phyloP scores from a whole-genome alignment of 2,888 invertebrate species.

The Napeogenes sylphis region DNA sequence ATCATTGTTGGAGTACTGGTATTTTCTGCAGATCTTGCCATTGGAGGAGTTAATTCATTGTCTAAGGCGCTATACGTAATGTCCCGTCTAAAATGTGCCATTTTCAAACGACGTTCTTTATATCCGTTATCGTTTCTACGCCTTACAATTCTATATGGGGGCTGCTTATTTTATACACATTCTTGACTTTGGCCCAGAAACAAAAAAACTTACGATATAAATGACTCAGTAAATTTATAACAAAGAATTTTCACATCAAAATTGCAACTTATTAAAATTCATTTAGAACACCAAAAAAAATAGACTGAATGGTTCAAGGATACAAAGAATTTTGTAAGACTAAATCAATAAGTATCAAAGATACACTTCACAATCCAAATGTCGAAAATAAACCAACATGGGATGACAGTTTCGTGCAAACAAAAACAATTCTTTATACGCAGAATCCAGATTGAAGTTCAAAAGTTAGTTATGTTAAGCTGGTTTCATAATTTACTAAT shows the following conservation, averaged over 20 bases:
- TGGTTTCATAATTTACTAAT: background rate
- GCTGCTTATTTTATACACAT: conserved; percentile 54
- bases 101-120: conserved; percentile 39
- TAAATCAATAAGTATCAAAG: conserved; percentile 41
- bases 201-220: conserved; percentile 44
- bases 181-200: conserved; percentile 63
- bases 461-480: background rate
- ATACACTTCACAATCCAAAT: conserved; percentile 54
- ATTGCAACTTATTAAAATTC: conserved; percentile 23
- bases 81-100: conserved; percentile 70
- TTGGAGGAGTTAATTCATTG: conserved; percentile 64
- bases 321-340: conserved; percentile 60
- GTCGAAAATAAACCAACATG: conserved; percentile 66
- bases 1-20: conserved; percentile 56
- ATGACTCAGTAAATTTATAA: conserved; percentile 42
- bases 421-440: conserved; percentile 30
- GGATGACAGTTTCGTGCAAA: conserved; percentile 45
- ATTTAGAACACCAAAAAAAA: conserved; percentile 33
- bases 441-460: conserved; percentile 9
- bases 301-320: conserved; percentile 44
- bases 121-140: conserved; percentile 45
- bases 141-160: conserved; percentile 45
- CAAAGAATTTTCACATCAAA: conserved; percentile 43
- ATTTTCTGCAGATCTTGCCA: conserved; percentile 49
- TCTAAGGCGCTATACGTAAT: conserved; percentile 65